Evolutionary conservation across 2,888 invertebrate species (phyloP).

Genomic region (Eupelmus urozonus): DNA sequence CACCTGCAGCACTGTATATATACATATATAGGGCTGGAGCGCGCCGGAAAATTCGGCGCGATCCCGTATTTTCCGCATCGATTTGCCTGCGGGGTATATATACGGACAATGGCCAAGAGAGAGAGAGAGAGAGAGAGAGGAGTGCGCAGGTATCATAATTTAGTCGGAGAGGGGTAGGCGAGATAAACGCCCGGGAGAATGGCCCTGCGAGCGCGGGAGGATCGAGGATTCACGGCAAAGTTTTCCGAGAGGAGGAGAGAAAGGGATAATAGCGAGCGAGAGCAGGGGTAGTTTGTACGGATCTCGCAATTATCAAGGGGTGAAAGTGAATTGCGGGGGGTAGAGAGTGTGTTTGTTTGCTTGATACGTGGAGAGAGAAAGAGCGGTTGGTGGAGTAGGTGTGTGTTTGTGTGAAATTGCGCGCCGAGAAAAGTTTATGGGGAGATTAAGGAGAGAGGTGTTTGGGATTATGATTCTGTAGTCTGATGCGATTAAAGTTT

Average conservation of each 20-base stretch:
- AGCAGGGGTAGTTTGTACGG: constrained; percentile 32
- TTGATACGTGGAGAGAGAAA: constrained; percentile 28
- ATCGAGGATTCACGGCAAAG: constrained; percentile 26
- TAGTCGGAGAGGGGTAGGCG: constrained; percentile 18
- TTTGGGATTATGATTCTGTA: no score
- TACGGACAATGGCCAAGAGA: constrained; percentile 40
- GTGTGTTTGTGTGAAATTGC: no score
- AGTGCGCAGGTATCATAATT: constrained; percentile 52
- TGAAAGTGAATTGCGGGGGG: no score
- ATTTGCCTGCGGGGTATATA: constrained; percentile 17
- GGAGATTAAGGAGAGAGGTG: no score
- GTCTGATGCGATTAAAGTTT: no score
- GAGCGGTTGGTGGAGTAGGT: no score
- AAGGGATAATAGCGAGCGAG: constrained; percentile 47
- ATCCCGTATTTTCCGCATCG: constrained; percentile 50
- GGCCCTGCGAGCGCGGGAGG: background rate
- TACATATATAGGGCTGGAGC: background rate
- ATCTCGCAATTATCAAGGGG: constrained; percentile 49
- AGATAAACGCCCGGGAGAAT: constrained; percentile 42
- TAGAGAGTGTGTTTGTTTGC: constrained; percentile 34
- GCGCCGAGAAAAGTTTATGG: no score
- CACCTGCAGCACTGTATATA: background rate
- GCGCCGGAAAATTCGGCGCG: constrained; percentile 41
- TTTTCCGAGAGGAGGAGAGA: constrained; percentile 22
- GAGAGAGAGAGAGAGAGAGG: no score